Conservation (phyloP, 2,797 vertebrate species). For the Heliangelus exortis region DNA sequence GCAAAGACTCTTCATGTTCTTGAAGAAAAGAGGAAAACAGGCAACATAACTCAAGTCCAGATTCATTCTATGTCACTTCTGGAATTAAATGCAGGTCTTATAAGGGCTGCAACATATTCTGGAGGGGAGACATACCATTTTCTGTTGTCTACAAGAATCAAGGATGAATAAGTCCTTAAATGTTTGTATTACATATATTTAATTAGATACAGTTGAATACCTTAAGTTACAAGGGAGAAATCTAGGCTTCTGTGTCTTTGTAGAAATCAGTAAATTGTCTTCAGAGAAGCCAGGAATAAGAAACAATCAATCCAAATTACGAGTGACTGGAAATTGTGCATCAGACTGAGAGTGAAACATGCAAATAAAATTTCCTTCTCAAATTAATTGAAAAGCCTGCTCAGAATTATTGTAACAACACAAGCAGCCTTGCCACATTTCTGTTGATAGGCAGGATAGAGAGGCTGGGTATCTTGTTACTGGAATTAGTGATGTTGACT, state of each 20-base stretch:
- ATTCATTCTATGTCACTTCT: neutral
- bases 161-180: neutral
- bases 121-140: neutral
- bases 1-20: neutral
- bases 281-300: neutral
- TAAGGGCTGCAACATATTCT: neutral
- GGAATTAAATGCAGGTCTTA: neutral
- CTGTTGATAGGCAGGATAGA: neutral
- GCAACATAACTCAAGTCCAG: neutral
- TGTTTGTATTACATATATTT: neutral
- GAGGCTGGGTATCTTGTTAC: neutral
- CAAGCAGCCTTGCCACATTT: neutral
- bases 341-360: neutral
- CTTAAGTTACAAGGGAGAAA: neutral
- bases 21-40: neutral
- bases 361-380: slow-evolving; percentile 14
- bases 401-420: neutral
- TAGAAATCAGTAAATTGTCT: neutral
- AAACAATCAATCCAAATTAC: neutral
- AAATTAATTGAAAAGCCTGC: slow-evolving; percentile 33
- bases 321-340: neutral
- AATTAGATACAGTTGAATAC: neutral
- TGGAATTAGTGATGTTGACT: neutral
- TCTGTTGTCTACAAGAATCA: neutral
- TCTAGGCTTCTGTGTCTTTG: neutral